These are phyloP conservation scores for Hoplostethus mediterraneus DNA, from an alignment of 2,797 vertebrate genomes.

Conservation along the genomic window DNA sequence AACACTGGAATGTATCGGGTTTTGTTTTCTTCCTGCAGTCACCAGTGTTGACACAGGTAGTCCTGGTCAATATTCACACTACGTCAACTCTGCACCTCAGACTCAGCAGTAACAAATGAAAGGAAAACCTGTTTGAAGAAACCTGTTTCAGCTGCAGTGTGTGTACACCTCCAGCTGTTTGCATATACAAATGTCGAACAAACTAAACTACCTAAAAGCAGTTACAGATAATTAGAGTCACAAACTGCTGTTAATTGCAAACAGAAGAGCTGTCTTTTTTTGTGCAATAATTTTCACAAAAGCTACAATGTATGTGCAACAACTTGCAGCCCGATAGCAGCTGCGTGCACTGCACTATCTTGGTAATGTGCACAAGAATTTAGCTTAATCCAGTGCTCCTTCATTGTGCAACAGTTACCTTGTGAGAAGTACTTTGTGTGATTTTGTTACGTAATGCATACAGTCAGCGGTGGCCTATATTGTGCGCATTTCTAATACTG, in stretches of 20 bases:
- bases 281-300: not conserved
- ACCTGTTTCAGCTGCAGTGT: conserved; percentile 11
- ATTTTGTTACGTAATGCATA: not conserved
- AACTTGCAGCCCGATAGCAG: not conserved
- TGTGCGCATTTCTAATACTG: conserved; percentile 30
- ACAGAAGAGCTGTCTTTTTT: not conserved
- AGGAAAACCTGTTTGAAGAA: conserved; percentile 25
- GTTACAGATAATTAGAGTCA: not conserved
- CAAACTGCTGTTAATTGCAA: not conserved
- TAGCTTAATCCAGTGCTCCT: not conserved
- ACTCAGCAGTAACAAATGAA: not conserved
- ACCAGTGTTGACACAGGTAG: not conserved
- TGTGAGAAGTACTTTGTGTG: conserved; percentile 1
- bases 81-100: not conserved
- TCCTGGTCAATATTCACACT: not conserved
- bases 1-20: not conserved
- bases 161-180: conserved; percentile 48
- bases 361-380: too few relatives aligned
- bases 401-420: conserved; percentile 14
- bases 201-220: not conserved
- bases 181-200: conserved; percentile 18
- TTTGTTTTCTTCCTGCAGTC: not conserved
- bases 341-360: not conserved
- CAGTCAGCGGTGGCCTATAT: conserved; percentile 11
- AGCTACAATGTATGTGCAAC: not conserved